phyloP scores from a whole-genome alignment of 2,888 invertebrate species.

The Dolomedes plantarius region DNA sequence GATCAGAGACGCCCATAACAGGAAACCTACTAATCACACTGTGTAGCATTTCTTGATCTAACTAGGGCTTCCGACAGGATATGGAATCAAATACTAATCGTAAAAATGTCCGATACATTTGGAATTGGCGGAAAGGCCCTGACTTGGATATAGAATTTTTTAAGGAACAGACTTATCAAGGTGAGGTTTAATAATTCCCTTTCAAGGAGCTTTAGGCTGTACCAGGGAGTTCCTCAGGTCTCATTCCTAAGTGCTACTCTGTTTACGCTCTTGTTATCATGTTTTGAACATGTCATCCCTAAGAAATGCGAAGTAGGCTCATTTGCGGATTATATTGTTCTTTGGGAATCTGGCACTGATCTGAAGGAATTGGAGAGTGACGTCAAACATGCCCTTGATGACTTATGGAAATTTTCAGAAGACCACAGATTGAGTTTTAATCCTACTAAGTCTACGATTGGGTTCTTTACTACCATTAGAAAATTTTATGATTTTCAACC shows the following conservation, averaged over 20 bases:
- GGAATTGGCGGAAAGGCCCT: not conserved
- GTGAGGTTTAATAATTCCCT: constrained; percentile 1
- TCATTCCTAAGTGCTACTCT: not conserved
- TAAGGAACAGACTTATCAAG: too few relatives aligned
- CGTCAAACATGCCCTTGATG: not conserved
- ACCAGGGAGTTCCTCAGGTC: not conserved
- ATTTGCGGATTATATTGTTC: constrained; percentile 16
- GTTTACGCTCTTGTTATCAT: not conserved
- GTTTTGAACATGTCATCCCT: not conserved
- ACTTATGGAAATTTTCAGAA: constrained; percentile 3
- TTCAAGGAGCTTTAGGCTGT: not conserved
- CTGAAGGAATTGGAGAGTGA: too few relatives aligned
- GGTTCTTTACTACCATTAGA: not conserved
- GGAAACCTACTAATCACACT: not conserved
- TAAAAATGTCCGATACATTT: not conserved
- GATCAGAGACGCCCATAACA: not conserved
- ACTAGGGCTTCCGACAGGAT: not conserved
- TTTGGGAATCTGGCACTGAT: too few relatives aligned
- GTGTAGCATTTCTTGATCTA: not conserved
- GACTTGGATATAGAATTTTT: constrained; percentile 19
- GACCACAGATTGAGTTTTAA: constrained; percentile 13
- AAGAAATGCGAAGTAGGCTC: not conserved
- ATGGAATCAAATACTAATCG: not conserved
- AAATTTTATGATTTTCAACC: not conserved
- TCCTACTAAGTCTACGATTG: not conserved